phyloP scores from a whole-genome alignment of 2,888 invertebrate species.

The Ophioninae sp. region DNA sequence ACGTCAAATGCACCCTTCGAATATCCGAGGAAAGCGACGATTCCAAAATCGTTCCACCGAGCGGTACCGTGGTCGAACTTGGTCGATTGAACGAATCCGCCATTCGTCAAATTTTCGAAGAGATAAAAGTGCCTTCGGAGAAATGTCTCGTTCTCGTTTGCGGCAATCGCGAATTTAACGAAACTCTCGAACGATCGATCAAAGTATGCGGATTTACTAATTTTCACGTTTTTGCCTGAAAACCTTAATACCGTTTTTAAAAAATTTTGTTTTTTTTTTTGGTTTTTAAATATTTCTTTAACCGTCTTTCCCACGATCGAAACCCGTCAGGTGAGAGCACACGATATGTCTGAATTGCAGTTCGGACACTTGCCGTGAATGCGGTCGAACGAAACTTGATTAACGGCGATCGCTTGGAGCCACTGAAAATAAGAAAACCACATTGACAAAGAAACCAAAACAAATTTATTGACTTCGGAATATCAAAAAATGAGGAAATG shows the following conservation, averaged over 20 bases:
- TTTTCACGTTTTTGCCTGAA: conserved; percentile 69
- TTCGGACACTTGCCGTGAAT: conserved; percentile 76
- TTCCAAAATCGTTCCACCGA: conserved; percentile 34
- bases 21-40: conserved; percentile 63
- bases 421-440: conserved; percentile 70
- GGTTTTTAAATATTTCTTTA: neutral
- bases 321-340: conserved; percentile 56
- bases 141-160: conserved; percentile 77
- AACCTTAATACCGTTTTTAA: neutral
- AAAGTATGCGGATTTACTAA: conserved; percentile 64
- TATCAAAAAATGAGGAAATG: neutral
- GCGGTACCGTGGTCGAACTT: conserved; percentile 70
- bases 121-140: conserved; percentile 56
- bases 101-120: conserved; percentile 62
- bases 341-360: conserved; percentile 75
- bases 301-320: neutral
- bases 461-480: neutral
- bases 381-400: conserved; percentile 73
- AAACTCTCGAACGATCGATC: conserved; percentile 65
- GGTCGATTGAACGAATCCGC: conserved; percentile 67
- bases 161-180: conserved; percentile 74
- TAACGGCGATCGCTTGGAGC: conserved; percentile 72
- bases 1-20: conserved; percentile 74
- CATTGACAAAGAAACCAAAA: neutral
- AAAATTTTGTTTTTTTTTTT: neutral